phyloP scores from a whole-genome alignment of 2,888 invertebrate species.

The Invenusta paracnida region DNA sequence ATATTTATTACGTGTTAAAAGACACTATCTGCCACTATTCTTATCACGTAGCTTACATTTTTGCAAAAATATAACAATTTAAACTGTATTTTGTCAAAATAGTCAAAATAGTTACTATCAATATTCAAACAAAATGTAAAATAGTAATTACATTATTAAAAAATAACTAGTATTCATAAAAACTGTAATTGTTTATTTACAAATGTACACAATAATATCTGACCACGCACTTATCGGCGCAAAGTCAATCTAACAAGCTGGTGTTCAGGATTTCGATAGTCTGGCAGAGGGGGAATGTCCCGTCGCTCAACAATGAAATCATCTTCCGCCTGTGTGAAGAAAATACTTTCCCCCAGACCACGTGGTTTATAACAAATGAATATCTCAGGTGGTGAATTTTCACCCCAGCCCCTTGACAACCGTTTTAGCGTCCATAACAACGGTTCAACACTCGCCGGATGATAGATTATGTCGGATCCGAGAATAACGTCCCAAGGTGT shows the following conservation, averaged over 20 bases:
- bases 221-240: no score
- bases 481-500: conserved; percentile 46
- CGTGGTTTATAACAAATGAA: conserved; percentile 46
- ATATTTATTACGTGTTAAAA: no score
- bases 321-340: conserved; percentile 44
- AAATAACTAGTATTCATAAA: no score
- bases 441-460: conserved; percentile 36
- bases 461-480: conserved; percentile 48
- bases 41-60: no score
- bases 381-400: conserved; percentile 38
- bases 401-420: not conserved
- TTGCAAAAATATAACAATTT: no score
- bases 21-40: no score
- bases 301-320: conserved; percentile 40
- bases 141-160: no score
- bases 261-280: not conserved
- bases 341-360: conserved; percentile 47
- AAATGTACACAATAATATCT: no score
- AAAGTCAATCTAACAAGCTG: not conserved
- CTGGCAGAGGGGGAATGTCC: conserved; percentile 14
- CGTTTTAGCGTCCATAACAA: conserved; percentile 43
- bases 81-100: no score
- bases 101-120: no score
- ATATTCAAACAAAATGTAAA: no score
- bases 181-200: no score